Evolutionary conservation across 37 sponge, comb jelly and placozoan species (phyloP), one percentile per base, ranked within the genome.

Genomic region (Tethya wilhelma): DNA sequence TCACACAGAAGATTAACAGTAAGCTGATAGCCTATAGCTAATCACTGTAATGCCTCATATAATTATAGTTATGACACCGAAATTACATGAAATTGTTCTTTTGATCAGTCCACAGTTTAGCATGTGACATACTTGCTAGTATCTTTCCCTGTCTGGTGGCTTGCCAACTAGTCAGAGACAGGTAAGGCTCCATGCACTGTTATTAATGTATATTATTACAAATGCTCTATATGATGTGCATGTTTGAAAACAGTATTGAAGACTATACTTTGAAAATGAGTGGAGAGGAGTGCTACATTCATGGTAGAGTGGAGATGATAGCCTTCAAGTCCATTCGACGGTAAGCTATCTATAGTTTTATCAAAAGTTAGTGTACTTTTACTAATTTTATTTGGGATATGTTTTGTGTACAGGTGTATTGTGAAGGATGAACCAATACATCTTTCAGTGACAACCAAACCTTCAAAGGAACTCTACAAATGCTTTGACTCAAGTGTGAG

Each of bases 241-340:
- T 45, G 6, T 37, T n/a, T 22, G 4, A n/a, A 20, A 69, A 25
- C 43, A 89, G 89, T n/a, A 71, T 85, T 34, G 60, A 70, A 0
- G 63, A 59, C 44, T 85, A 78, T 43, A 70, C 79, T 1, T 41
- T 89, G 0, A 74, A 79, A 46, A 62, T 84, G 8, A 59, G 73
- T 68, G 90, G 90, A 39, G 85, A 84, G 43, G 69, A 74, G 44
- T 79, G 78, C 34, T 89, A 78, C 70, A 56, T 89, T 30, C 34
- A 63, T 68, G 90, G 90, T 23, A 26, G 56, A 37, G 38, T 23
- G 5, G 65, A 78, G 69, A 36, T 89, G 41, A 74, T 84, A 20
- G 60, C 78, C 37, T 89, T 89, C 34, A 43, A 59, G 29, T 62
- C 44, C 59, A 84, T 89, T 31, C 23, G 90, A 46, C 73, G 74